A percentile compares a stretch with the other conserved stretches of the same genome.
Conservation (phyloP, 2,888 invertebrate genomes). For the Agriopis marginaria region DNA sequence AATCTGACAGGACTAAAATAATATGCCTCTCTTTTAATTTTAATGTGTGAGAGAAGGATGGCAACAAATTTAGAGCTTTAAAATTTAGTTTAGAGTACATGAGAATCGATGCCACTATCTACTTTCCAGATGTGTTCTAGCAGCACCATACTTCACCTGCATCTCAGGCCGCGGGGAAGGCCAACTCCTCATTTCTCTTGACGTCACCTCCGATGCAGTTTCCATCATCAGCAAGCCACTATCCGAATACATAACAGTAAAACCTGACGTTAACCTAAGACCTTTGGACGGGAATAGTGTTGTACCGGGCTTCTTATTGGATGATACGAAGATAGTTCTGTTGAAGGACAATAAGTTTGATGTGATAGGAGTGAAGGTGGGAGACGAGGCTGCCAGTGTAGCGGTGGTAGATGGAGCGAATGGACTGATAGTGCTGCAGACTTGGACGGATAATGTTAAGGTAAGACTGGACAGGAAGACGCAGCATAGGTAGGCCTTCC, state of each 20-base stretch:
- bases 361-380: conserved; percentile 56
- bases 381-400: conserved; percentile 65
- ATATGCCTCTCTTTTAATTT: too few relatives aligned
- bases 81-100: too few relatives aligned
- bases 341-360: conserved; percentile 70
- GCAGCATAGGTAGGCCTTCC: too few relatives aligned
- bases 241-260: conserved; percentile 57
- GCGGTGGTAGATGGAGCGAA: conserved; percentile 66
- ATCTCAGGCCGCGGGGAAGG: conserved; percentile 79
- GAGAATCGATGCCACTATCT: not conserved
- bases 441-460: conserved; percentile 69
- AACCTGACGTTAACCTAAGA: conserved; percentile 58
- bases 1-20: too few relatives aligned
- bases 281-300: conserved; percentile 66
- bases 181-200: conserved; percentile 87
- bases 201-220: conserved; percentile 85
- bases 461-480: conserved; percentile 56
- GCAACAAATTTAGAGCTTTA: too few relatives aligned
- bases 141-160: conserved; percentile 89
- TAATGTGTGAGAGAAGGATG: too few relatives aligned
- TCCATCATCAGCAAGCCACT: conserved; percentile 81
- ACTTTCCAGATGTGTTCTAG: conserved; percentile 86
- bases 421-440: conserved; percentile 69
- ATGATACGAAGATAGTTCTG: conserved; percentile 71
- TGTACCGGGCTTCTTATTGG: conserved; percentile 72